phyloP scores from a whole-genome alignment of 2,888 invertebrate species.

The Poecilus cupreus region DNA sequence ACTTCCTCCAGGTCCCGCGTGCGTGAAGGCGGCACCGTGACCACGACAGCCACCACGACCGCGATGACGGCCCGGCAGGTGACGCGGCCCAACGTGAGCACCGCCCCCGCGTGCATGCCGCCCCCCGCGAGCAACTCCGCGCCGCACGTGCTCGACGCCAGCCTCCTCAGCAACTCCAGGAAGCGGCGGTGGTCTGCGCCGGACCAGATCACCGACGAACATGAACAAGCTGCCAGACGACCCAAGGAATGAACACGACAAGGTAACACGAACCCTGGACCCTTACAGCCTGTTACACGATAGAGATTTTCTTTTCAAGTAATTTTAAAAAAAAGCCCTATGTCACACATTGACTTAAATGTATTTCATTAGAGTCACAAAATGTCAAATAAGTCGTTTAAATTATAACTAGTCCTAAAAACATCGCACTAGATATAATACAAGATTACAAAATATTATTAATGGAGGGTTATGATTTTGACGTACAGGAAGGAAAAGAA shows the following conservation, averaged over 20 bases:
- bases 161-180: constrained; percentile 63
- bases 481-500: no score
- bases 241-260: constrained; percentile 60
- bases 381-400: no score
- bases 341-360: no score
- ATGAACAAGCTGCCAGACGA: constrained; percentile 66
- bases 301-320: no score
- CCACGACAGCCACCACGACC: constrained; percentile 72
- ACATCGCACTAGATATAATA: no score
- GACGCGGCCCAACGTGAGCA: constrained; percentile 58
- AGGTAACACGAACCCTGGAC: no score
- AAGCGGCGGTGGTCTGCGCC: constrained; percentile 75
- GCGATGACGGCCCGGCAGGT: constrained; percentile 71
- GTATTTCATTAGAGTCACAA: no score
- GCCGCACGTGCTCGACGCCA: constrained; percentile 61
- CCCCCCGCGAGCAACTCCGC: constrained; percentile 60
- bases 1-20: constrained; percentile 63
- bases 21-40: constrained; percentile 66
- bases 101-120: background rate
- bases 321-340: no score
- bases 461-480: no score
- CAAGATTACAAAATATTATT: no score
- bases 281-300: no score
- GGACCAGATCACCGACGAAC: constrained; percentile 73
- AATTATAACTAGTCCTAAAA: no score